Evolutionary conservation across 2,797 vertebrate genomes (phyloP), one percentile per base, ranked within the genome.

Genomic region (Sphaeramia orbicularis): DNA sequence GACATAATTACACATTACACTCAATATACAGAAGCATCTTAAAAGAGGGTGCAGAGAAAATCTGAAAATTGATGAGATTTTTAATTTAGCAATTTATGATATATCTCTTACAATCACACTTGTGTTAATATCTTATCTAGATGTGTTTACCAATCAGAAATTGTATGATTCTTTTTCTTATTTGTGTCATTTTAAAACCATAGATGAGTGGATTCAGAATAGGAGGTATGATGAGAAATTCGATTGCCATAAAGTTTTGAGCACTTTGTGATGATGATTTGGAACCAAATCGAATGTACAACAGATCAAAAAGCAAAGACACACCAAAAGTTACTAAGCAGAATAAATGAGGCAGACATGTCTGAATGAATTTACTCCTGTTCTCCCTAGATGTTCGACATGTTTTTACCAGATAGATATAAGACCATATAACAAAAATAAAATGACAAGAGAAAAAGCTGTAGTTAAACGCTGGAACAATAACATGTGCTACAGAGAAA

Each of bases 261-360:
- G 60, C 3, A 47, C n/a, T 16, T 56, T 80, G 51, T 6, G 81
- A 4, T 2, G 85, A 16, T 0, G 13, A 0, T 0, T 35, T 15
- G 10, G 70, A 59, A 3, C 78, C 70, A 38, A 63, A 75, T 21
- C 81, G 2, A 44, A 75, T 36, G 4, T 80, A 74, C 24, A 86
- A 0, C 19, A 86, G 10, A 37, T 92, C 90, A 60, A 86, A 87
- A 5, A 81, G 38, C 7, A 89, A 11, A 15, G 49, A 71, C 1
- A 37, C 0, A 10, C 6, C 1, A 21, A 70, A 10, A 13, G 2
- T 74, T 0, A 73, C 0, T 15, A 92, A 73, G 43, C 63, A 81
- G 0, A 86, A 6, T 11, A 92, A n/a, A 65, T 92, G 90, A 51
- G 90, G 92, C 8, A 91, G 0, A 67, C 90, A 93, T 24, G 92